These are phyloP conservation scores for Willowsia nigromaculata DNA, from an alignment of 2,888 invertebrate genomes.

Conservation along the genomic window DNA sequence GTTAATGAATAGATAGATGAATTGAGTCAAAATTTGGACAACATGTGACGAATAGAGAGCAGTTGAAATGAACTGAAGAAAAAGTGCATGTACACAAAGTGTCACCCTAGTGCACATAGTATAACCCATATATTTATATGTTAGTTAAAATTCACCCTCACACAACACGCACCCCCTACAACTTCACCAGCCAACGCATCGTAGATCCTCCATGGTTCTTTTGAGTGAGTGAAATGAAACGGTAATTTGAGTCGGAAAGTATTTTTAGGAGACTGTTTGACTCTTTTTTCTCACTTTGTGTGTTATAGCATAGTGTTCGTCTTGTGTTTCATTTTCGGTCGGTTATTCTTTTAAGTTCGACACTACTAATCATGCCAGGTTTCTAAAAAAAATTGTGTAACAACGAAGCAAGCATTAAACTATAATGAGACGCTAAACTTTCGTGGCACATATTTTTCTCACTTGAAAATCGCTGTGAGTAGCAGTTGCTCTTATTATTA, in stretches of 20 bases:
- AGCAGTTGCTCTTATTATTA: constrained; percentile 50
- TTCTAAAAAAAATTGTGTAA: constrained; percentile 49
- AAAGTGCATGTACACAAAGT: constrained; percentile 36
- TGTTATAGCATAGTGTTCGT: constrained; percentile 42
- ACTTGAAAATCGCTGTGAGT: constrained; percentile 46
- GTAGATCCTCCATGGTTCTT: constrained; percentile 9
- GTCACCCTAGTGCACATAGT: constrained; percentile 37
- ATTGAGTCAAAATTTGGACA: constrained; percentile 64
- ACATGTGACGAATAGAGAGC: constrained; percentile 65
- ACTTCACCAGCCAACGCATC: too few relatives aligned
- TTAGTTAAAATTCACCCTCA: background rate
- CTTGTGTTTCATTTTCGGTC: constrained; percentile 62
- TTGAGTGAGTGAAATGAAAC: constrained; percentile 33
- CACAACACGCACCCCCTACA: constrained; percentile 16
- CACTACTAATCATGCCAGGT: constrained; percentile 20
- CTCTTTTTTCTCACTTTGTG: constrained; percentile 31
- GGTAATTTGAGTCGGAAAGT: constrained; percentile 64
- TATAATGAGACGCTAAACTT: constrained; percentile 56
- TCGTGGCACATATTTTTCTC: constrained; percentile 46
- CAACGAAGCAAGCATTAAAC: constrained; percentile 45
- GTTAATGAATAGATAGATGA: constrained; percentile 58
- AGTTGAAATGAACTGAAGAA: constrained; percentile 58
- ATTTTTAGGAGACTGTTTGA: constrained; percentile 57
- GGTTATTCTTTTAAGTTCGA: constrained; percentile 44
- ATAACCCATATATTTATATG: background rate